Conservation (phyloP, 2,113 vertebrate genomes). For the Psittacara wagleri region DNA sequence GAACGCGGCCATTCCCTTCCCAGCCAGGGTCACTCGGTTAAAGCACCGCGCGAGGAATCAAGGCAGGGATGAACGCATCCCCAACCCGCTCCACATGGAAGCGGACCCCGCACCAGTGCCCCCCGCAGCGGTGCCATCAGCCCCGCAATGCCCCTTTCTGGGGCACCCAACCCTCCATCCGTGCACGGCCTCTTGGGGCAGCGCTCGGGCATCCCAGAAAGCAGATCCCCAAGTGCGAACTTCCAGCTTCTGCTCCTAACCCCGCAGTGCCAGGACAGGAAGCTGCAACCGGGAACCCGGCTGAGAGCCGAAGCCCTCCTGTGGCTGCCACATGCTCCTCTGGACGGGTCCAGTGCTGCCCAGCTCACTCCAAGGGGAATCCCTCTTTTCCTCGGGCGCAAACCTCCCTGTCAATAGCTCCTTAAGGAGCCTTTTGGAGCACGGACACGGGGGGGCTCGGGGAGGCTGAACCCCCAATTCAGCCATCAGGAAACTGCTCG, state of each 20-base stretch:
- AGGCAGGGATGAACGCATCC: not conserved
- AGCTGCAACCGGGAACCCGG: not conserved
- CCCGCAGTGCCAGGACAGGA: too few species aligned
- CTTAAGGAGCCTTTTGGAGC: accelerated
- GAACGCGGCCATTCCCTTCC: not conserved
- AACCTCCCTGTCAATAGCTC: too few species aligned
- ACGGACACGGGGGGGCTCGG: accelerated
- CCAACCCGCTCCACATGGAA: not conserved
- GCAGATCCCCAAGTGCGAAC: not conserved
- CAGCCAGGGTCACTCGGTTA: too few species aligned
- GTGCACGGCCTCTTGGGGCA: not conserved
- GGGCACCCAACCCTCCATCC: not conserved
- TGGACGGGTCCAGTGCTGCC: too few species aligned
- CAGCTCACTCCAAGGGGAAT: not conserved
- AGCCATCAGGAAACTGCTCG: not conserved
- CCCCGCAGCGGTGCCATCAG: not conserved
- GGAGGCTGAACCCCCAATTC: not conserved
- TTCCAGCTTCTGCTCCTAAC: not conserved
- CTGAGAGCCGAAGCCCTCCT: not conserved
- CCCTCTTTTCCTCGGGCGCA: too few species aligned
- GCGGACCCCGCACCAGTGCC: not conserved
- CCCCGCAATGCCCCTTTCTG: not conserved
- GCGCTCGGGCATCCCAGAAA: not conserved
- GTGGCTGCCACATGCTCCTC: too few species aligned
- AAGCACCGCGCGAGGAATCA: not conserved